Evolutionary conservation across 2,888 invertebrate species (phyloP).

Genomic region (Crepidodera aurea): DNA sequence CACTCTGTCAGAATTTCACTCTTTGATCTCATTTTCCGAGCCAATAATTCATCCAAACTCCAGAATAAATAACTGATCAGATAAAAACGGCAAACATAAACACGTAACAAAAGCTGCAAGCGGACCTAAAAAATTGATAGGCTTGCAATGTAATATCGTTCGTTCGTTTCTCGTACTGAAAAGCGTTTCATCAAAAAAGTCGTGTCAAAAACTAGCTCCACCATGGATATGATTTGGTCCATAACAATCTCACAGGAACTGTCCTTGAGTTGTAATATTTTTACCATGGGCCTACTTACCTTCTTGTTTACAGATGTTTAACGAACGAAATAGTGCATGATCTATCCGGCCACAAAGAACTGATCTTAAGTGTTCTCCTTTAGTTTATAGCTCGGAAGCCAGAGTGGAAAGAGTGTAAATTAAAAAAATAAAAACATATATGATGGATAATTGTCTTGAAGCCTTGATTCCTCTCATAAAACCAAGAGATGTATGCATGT

Average conservation of each 20-base stretch:
- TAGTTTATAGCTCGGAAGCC: too few species aligned
- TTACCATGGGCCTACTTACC: too few species aligned
- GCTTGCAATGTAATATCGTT: constrained; percentile 9
- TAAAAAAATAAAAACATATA: too few species aligned
- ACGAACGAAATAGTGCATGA: too few species aligned
- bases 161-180: constrained; percentile 5
- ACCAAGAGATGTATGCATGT: too few species aligned
- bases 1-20: constrained; percentile 19
- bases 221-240: not conserved
- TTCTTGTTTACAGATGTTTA: too few species aligned
- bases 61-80: constrained; percentile 33
- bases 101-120: constrained; percentile 31
- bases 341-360: too few species aligned
- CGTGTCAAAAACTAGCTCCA: constrained; percentile 22
- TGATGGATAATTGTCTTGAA: too few species aligned
- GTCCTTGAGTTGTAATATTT: too few species aligned
- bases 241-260: not conserved
- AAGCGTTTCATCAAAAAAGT: constrained; percentile 24
- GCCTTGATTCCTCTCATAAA: too few species aligned
- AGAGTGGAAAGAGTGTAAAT: too few species aligned
- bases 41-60: constrained; percentile 28
- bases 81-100: constrained; percentile 32
- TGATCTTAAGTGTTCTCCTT: too few species aligned
- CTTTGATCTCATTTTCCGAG: constrained; percentile 27
- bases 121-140: constrained; percentile 35